Base-by-base conservation (phyloP, 2,797 vertebrate species). In the Capromys pilorides region DNA sequence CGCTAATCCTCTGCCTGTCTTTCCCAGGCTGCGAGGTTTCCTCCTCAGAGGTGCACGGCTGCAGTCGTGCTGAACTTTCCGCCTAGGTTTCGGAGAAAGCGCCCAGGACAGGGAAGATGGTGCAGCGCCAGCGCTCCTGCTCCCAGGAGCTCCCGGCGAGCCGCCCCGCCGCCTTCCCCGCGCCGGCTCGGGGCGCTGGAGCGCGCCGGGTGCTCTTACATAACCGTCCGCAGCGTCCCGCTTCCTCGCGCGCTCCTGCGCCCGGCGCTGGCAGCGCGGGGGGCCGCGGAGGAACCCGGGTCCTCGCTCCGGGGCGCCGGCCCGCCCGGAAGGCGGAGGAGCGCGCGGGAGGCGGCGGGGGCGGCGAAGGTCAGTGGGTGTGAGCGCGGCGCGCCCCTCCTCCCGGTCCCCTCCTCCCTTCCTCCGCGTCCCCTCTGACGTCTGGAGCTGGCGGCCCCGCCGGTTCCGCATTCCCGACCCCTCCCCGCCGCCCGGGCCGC, bases 381-480 rank as follows among this genome's bases (percentile, higher is more conserved):
- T 89, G 96, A 71, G 87, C 93, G 88, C 93, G 96, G 96, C 97
- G 97, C 98, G 97, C 94, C 96, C 91, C 97, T 96, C 97, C 98
- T 98, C 98, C 96, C 97, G 86, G 97, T 96, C 97, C 98, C 97
- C 97, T 98, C 98, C 98, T 98, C 98, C 96, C 91, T 97, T 96
- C 97, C 98, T 98, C 98, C 96, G 97, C 84, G 97, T 95, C 97
- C 98, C 97, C 98, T 97, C 97, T 99, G 99, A 99, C 99, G 99
- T 99, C 99, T 98, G 98, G 98, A 97, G 98, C 98, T 99, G 99
- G 98, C 99, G 98, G 97, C 98, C 94, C 95, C 97, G 96, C 98
- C 98, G 99, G 99, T 97, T 97, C 99, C 99, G 99, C 99, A 99
- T 99, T 99, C 99, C 99, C 98, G 98, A 99, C 99, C 99, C 99